Evolutionary conservation across 2,797 vertebrate species (phyloP).

Genomic region (Acanthurus tractus): DNA sequence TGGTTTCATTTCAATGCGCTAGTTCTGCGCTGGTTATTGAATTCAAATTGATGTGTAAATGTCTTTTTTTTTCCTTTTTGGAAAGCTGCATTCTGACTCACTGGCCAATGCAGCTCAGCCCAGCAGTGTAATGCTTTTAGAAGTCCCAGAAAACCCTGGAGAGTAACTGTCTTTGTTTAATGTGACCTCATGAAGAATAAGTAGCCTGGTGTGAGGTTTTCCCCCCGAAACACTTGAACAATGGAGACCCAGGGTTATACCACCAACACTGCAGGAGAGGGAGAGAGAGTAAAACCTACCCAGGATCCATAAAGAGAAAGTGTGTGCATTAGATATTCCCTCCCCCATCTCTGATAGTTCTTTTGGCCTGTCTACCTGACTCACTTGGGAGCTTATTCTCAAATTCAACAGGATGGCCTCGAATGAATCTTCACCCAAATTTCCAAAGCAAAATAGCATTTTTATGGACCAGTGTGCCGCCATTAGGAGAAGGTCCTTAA

Average conservation of each 20-base stretch:
- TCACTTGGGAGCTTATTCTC: constrained; percentile 69
- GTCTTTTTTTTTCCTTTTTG: constrained; percentile 2
- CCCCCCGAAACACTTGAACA: constrained; percentile 53
- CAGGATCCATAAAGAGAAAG: constrained; percentile 37
- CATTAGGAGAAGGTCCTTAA: constrained; percentile 68
- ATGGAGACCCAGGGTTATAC: constrained; percentile 59
- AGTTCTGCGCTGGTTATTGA: constrained; percentile 1
- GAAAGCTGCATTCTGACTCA: constrained; percentile 36
- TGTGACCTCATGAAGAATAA: constrained; percentile 75
- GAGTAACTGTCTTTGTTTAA: constrained; percentile 66
- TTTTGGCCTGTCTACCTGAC: constrained; percentile 40
- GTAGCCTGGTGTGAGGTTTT: constrained; percentile 59
- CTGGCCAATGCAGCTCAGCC: constrained; percentile 29
- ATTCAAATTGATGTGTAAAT: constrained; percentile 26
- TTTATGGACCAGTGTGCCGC: constrained; percentile 73
- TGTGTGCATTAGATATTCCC: constrained; percentile 17
- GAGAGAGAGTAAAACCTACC: constrained; percentile 21
- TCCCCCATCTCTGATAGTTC: constrained; percentile 28
- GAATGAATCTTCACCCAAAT: constrained; percentile 78
- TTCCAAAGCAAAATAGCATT: constrained; percentile 75
- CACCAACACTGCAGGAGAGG: constrained; percentile 50
- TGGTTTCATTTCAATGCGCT: constrained; percentile 30
- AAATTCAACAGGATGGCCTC: constrained; percentile 71
- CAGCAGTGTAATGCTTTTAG: constrained; percentile 27
- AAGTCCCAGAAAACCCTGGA: constrained; percentile 53